phyloP scores from a whole-genome alignment of 2,888 invertebrate genomes.

The Chromoteleia sp. region DNA sequence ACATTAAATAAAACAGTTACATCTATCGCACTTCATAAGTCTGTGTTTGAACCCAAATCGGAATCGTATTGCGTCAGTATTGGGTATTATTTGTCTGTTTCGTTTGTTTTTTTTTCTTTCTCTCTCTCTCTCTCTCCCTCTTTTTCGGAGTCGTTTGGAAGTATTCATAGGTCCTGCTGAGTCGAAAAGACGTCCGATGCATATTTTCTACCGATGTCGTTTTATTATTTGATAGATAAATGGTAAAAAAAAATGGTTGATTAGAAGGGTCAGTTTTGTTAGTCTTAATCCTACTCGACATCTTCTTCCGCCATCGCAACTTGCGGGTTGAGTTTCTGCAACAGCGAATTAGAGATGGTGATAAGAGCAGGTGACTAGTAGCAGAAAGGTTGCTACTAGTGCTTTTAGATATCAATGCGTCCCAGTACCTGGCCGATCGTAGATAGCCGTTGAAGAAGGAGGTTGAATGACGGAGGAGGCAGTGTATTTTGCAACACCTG shows the following conservation, averaged over 20 bases:
- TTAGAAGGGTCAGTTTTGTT: conserved; percentile 31
- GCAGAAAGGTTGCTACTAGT: conserved; percentile 2
- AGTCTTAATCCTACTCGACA: conserved; percentile 78
- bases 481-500: conserved; percentile 97
- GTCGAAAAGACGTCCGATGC: conserved; percentile 8
- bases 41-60: too few species aligned
- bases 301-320: conserved; percentile 81
- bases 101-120: neutral
- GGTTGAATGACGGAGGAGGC: conserved; percentile 96
- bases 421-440: conserved; percentile 86
- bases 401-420: conserved; percentile 47
- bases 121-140: too few species aligned
- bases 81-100: neutral
- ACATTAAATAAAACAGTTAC: too few species aligned
- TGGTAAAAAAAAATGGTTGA: conserved; percentile 35
- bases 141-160: conserved; percentile 16
- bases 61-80: neutral
- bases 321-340: conserved; percentile 79
- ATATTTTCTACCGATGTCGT: conserved; percentile 34
- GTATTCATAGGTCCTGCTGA: conserved; percentile 8
- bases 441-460: conserved; percentile 93
- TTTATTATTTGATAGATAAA: conserved; percentile 69
- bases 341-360: conserved; percentile 65
- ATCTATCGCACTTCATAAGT: too few species aligned
- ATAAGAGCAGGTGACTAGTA: conserved; percentile 1